A percentile compares a stretch with the other conserved stretches of the same genome.
phyloP scores from a whole-genome alignment of 2,888 invertebrate genomes.

The Apamea epomidion region DNA sequence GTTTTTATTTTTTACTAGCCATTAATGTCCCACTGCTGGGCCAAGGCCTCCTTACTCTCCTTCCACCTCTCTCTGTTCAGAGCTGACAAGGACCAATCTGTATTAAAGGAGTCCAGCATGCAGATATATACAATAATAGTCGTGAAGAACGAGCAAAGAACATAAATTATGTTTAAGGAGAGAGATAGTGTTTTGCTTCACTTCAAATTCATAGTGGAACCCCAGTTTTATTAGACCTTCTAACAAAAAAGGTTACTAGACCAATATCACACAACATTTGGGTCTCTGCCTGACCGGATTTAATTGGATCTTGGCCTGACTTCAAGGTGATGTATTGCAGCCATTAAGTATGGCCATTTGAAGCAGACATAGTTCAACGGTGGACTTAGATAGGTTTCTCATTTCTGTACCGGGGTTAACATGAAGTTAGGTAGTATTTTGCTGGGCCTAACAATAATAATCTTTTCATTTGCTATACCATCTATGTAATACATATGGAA shows the following conservation, averaged over 20 bases:
- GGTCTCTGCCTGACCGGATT: slow-evolving; percentile 41
- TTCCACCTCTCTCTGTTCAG: too few species aligned
- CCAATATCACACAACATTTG: slow-evolving; percentile 56
- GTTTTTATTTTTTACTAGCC: too few species aligned
- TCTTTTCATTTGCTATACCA: too few species aligned
- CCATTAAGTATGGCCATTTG: slow-evolving; percentile 38
- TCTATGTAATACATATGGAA: too few species aligned
- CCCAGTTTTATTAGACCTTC: neutral
- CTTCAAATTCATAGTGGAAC: slow-evolving; percentile 3
- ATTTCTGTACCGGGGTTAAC: slow-evolving; percentile 10
- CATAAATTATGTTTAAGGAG: neutral
- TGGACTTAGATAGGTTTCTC: slow-evolving; percentile 24
- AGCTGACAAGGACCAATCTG: too few species aligned
- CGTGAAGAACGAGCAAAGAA: neutral
- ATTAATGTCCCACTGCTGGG: too few species aligned
- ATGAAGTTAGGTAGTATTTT: neutral
- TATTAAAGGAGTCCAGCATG: too few species aligned
- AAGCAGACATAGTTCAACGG: slow-evolving; percentile 43
- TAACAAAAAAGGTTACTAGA: slow-evolving; percentile 36
- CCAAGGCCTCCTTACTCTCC: too few species aligned
- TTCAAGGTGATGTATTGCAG: slow-evolving; percentile 45
- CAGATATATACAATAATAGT: neutral
- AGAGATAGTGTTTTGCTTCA: neutral
- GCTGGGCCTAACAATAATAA: too few species aligned
- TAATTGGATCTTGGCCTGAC: slow-evolving; percentile 48